phyloP scores from a whole-genome alignment of 2,113 vertebrate genomes.

The Cyanoderma ruficeps region DNA sequence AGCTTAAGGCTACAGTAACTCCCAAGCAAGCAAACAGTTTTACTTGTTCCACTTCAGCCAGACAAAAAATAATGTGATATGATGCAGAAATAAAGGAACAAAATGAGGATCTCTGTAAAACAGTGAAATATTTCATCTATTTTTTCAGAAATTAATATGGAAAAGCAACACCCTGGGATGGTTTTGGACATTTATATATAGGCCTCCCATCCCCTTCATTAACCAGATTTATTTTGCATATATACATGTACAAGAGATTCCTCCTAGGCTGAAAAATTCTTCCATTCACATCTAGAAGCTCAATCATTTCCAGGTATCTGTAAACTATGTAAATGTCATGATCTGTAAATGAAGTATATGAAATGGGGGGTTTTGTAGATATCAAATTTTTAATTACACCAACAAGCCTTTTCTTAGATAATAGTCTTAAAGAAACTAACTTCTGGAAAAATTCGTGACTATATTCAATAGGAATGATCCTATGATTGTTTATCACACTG shows the following conservation, averaged over 20 bases:
- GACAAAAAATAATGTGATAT: background rate
- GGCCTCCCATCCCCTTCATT: background rate
- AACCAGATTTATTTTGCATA: constrained; percentile 2
- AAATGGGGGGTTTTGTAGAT: background rate
- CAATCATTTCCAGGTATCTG: constrained; percentile 80
- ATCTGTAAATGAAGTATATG: background rate
- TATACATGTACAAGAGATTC: constrained; percentile 82
- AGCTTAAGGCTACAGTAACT: background rate
- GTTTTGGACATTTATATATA: background rate
- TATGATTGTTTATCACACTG: background rate
- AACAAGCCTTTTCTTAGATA: background rate
- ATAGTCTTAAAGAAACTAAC: background rate
- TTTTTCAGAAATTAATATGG: background rate
- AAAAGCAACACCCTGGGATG: background rate
- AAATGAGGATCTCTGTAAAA: background rate
- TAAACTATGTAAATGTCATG: constrained; percentile 19
- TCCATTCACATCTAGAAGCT: constrained; percentile 78
- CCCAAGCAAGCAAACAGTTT: background rate
- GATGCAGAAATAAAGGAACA: background rate
- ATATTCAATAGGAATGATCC: background rate
- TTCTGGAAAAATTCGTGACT: background rate
- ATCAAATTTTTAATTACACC: background rate
- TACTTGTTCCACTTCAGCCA: background rate
- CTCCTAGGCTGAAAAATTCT: constrained; percentile 79
- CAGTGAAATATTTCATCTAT: background rate